Evolutionary conservation across 2,888 invertebrate species (phyloP).

Genomic region (Idaea biselata): DNA sequence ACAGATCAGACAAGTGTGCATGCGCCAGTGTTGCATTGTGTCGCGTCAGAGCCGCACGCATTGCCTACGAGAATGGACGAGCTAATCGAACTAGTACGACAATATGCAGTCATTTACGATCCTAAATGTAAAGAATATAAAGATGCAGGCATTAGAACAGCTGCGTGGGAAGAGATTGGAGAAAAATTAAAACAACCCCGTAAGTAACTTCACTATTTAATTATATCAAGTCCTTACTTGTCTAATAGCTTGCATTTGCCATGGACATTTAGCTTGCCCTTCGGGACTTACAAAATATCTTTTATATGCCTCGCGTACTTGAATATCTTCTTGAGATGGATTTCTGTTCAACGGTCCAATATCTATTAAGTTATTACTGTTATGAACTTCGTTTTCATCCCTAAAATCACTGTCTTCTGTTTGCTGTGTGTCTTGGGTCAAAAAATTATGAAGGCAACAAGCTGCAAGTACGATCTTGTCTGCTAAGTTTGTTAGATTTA

Average conservation of each 20-base stretch:
- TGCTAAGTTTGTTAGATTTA: constrained; percentile 23
- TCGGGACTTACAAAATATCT: constrained; percentile 19
- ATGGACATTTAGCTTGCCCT: constrained; percentile 19
- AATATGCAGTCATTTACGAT: constrained; percentile 21
- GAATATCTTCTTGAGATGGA: constrained; percentile 20
- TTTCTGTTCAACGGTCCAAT: constrained; percentile 15
- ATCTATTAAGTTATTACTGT: constrained; percentile 7
- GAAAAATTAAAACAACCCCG: constrained; percentile 26
- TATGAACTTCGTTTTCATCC: constrained; percentile 2
- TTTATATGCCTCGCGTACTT: constrained; percentile 24
- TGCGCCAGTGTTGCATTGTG: constrained; percentile 5
- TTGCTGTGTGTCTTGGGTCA: constrained; percentile 13
- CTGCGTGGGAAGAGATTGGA: constrained; percentile 25
- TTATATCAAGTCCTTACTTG: constrained; percentile 13
- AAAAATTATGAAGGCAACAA: constrained; percentile 20
- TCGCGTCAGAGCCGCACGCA: constrained; percentile 3
- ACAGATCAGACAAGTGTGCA: constrained; percentile 9
- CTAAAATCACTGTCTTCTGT: constrained; percentile 10
- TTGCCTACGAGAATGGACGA: constrained; percentile 9
- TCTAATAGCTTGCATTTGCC: constrained; percentile 23
- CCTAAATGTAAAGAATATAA: constrained; percentile 23
- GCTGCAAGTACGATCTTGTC: constrained; percentile 22
- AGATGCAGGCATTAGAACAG: constrained; percentile 19
- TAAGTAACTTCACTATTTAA: constrained; percentile 22
- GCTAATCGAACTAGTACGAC: constrained; percentile 19